Conservation (phyloP, 2,113 vertebrate genomes). For the Mobula birostris region DNA sequence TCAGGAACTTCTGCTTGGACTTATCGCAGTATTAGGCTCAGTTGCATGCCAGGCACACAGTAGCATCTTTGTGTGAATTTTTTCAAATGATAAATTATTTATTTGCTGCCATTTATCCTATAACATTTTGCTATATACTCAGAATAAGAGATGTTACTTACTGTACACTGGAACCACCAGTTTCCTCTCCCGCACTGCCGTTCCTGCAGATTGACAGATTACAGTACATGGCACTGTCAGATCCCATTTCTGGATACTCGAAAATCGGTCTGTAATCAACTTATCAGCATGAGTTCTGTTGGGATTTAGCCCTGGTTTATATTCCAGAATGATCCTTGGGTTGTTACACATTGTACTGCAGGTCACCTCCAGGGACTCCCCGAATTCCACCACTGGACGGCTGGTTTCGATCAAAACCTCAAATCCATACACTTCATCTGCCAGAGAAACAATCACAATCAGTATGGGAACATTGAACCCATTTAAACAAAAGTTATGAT, state of each 20-base stretch:
- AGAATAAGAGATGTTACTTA: background rate
- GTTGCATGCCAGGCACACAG: background rate
- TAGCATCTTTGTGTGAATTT: background rate
- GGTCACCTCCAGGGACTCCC: background rate
- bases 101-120: background rate
- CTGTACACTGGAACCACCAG: background rate
- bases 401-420: too few relatives aligned
- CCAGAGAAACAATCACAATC: constrained; percentile 8
- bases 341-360: background rate
- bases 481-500: background rate
- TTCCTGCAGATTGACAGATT: background rate
- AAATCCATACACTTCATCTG: background rate
- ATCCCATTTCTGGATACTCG: background rate
- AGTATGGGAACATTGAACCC: background rate
- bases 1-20: too few relatives aligned
- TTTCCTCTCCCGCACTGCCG: background rate
- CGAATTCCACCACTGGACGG: too few relatives aligned
- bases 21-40: too few relatives aligned
- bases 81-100: too few relatives aligned
- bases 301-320: background rate
- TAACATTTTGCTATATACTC: too few relatives aligned
- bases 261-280: background rate
- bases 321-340: background rate
- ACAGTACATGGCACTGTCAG: background rate
- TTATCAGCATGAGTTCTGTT: background rate